Percentiles rank a stretch among this genome's conserved stretches.
Evolutionary conservation across 2,113 vertebrate genomes (phyloP).

Genomic region (Arvicanthis niloticus): DNA sequence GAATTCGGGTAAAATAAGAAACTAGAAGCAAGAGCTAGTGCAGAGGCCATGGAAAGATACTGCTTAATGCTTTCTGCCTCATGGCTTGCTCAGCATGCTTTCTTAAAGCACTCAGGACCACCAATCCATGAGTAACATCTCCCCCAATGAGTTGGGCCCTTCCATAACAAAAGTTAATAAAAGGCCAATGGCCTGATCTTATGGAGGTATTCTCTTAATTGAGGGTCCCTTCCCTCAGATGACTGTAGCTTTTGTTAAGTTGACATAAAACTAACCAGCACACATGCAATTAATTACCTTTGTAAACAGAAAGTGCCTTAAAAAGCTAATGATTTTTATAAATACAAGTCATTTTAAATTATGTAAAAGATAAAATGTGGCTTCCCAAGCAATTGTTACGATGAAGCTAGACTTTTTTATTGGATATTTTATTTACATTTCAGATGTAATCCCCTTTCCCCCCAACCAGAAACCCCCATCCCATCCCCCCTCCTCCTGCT

Average conservation of each 20-base stretch:
- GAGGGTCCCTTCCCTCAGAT: not conserved
- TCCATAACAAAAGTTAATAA: not conserved
- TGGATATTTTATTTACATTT: too few species aligned
- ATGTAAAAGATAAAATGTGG: not conserved
- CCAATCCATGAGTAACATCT: not conserved
- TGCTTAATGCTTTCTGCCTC: not conserved
- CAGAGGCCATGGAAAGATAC: not conserved
- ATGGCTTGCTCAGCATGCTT: not conserved
- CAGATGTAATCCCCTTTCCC: too few species aligned
- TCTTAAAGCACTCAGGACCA: not conserved
- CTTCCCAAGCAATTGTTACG: not conserved
- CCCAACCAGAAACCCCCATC: too few species aligned
- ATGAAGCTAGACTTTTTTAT: not conserved
- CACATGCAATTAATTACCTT: not conserved
- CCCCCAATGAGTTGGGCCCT: not conserved
- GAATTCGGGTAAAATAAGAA: not conserved
- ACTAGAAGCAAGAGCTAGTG: not conserved
- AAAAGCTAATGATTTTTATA: not conserved
- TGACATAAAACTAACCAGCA: not conserved
- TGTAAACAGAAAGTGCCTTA: not conserved
- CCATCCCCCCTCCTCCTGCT: too few species aligned
- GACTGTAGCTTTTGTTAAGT: not conserved
- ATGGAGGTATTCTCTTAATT: not conserved
- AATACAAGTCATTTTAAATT: not conserved
- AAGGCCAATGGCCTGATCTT: not conserved